A percentile compares a stretch with the other conserved stretches of the same genome.
These are phyloP conservation scores for Trachops cirrhosus DNA, from an alignment of 2,797 vertebrate genomes.

Conservation along the genomic window DNA sequence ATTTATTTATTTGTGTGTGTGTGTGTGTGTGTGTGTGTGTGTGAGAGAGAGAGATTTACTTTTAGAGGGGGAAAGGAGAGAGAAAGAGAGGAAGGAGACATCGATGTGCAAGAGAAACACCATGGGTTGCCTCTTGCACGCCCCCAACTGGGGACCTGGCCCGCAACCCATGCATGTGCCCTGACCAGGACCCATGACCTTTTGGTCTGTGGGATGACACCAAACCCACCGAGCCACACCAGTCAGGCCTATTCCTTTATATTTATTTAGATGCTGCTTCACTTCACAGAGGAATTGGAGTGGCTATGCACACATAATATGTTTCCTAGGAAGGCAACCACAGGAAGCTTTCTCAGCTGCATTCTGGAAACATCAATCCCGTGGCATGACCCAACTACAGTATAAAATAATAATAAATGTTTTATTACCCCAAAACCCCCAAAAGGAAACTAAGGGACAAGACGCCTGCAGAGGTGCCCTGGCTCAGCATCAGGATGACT, in stretches of 20 bases:
- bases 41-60: no score
- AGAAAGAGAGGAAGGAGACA: neutral
- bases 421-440: neutral
- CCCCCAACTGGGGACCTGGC: neutral
- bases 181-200: no score
- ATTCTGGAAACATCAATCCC: slow-evolving; percentile 10
- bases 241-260: neutral
- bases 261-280: slow-evolving; percentile 41
- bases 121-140: neutral
- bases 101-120: no score
- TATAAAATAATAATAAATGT: slow-evolving; percentile 5
- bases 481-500: neutral
- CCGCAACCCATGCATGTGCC: neutral
- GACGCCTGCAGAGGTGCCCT: neutral
- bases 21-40: no score
- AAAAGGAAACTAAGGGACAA: neutral
- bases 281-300: neutral
- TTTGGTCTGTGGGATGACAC: neutral
- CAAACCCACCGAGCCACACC: neutral
- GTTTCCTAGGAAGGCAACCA: neutral
- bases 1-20: neutral
- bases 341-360: slow-evolving; percentile 18
- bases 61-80: neutral
- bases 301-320: neutral
- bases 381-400: neutral